These are phyloP conservation scores for Sterna hirundo DNA, from an alignment of 2,113 vertebrate species.

Conservation along the genomic window DNA sequence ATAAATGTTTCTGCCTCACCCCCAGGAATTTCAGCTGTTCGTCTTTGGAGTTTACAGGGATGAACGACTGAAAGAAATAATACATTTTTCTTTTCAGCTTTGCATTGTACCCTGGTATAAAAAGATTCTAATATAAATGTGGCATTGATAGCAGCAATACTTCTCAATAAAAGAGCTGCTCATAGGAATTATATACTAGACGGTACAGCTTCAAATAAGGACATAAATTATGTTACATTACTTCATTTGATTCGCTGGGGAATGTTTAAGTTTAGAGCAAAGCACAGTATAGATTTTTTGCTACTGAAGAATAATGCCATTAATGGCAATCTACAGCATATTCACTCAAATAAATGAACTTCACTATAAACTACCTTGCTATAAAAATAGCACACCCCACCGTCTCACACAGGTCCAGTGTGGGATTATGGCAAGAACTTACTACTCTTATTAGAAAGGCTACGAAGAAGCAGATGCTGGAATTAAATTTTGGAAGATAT, in stretches of 20 bases:
- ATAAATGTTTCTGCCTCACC: neutral
- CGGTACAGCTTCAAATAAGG: neutral
- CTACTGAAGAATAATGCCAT: neutral
- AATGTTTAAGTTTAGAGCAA: neutral
- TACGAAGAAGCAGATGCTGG: neutral
- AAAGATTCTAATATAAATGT: neutral
- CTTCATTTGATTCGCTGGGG: neutral
- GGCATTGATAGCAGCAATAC: neutral
- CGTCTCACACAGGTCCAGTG: neutral
- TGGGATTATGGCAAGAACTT: neutral
- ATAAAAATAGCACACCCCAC: neutral
- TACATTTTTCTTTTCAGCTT: neutral
- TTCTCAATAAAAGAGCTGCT: slow-evolving; percentile 15
- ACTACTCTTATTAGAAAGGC: neutral
- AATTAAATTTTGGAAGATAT: neutral
- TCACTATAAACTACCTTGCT: neutral
- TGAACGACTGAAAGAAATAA: neutral
- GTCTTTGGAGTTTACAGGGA: neutral
- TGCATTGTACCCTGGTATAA: neutral
- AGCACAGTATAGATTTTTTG: neutral
- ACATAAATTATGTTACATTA: neutral
- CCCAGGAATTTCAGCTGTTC: neutral
- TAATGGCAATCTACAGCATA: neutral
- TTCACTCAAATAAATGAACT: neutral
- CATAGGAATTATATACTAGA: neutral